A percentile compares a stretch with the other conserved stretches of the same genome.
These are phyloP conservation scores for Eulemur albifrons DNA, from an alignment of 2,797 vertebrate genomes.

Conservation along the genomic window DNA sequence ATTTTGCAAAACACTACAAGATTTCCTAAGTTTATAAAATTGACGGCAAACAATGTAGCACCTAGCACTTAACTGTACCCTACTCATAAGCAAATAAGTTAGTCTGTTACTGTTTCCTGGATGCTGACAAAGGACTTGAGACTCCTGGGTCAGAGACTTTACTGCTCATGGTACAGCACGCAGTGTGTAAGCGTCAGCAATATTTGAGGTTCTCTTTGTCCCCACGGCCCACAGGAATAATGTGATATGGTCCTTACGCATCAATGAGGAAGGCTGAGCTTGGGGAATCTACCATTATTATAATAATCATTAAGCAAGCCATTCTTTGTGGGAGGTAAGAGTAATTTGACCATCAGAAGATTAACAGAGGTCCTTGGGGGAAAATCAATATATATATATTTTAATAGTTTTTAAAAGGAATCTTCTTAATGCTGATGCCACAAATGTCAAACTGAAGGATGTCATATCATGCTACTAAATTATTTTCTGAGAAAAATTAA, in stretches of 20 bases:
- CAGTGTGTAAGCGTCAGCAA: background rate
- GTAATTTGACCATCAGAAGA: background rate
- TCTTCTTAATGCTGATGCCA: background rate
- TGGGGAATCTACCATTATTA: background rate
- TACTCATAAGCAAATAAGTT: background rate
- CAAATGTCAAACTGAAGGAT: conserved; percentile 2
- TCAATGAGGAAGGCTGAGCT: background rate
- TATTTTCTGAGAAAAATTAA: conserved; percentile 33
- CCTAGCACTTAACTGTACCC: background rate
- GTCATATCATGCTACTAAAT: background rate
- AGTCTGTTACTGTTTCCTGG: background rate
- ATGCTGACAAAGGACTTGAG: background rate
- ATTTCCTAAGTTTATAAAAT: conserved; percentile 31
- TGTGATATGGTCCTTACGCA: background rate
- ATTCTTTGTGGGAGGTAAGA: background rate
- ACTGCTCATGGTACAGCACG: background rate
- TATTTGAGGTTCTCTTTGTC: background rate
- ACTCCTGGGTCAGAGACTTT: background rate
- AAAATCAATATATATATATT: background rate
- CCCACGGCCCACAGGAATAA: background rate
- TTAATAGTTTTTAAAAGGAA: background rate
- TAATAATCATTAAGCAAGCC: background rate
- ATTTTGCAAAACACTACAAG: background rate
- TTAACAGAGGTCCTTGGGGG: background rate
- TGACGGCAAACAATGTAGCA: background rate